Base-by-base conservation (phyloP, 1,140 invertebrate genomes). In the Triops cancriformis region DNA sequence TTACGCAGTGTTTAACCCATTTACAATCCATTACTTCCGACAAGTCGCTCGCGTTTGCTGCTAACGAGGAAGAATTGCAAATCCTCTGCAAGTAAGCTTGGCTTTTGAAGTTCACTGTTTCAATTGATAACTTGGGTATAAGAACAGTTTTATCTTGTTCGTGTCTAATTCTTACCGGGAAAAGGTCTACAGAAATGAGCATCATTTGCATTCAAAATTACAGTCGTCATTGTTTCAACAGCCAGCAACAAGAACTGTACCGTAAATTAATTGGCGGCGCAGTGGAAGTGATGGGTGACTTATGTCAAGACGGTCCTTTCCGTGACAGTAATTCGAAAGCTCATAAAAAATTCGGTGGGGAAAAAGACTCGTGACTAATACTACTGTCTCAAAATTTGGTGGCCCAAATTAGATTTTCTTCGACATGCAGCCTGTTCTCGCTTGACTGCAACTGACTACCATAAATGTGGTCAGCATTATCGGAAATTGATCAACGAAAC, bases 1-100 rank as follows among this genome's bases (percentile, higher is more conserved):
- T 76, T 23, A 76, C 28, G 11, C 37, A 42, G 27, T 76, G 74
- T 76, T 76, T 76, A 42, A 14, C 74, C 74, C 37, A 76, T 76
- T 41, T 76, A 11, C 45, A 76, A 41, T 41, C 74, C 18, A 76
- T 76, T 42, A 45, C 74, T 11, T 27, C 26, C 74, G 74, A 76
- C 26, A 27, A 42, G 74, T 26, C 37, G 14, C 31, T 76, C 14
- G 74, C 74, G 26, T 76, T 76, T 26, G 74, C 74, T 26, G 45
- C 45, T 23, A 41, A 41, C 37, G 74, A 76, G 14, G 74, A 76
- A 3, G 74, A 76, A 76, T 27, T 76, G 27, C 26, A 76, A 27
- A 43, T 76, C 23, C 37, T 76, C 9, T 76, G 74, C 74, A 76
- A 76, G 74, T 76, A 28, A 41, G 14, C 18, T 41, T 14, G 6